Conservation (phyloP, 2,797 vertebrate species). For the Acropternis orthonyx region DNA sequence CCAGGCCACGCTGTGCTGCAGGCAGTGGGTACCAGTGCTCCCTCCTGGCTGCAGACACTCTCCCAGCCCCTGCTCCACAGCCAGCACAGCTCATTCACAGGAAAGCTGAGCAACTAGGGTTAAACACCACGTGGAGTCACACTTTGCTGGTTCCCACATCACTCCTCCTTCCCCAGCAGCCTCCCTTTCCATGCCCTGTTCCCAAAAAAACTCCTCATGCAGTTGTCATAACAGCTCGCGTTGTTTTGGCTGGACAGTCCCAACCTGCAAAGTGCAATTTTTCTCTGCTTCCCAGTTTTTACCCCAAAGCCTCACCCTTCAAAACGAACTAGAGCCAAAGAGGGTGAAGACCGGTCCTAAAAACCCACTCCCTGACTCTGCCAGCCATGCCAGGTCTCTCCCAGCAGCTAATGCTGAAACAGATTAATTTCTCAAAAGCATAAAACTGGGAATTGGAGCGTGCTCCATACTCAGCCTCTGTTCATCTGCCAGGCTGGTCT, state of each 20-base stretch:
- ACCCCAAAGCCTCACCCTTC: background rate
- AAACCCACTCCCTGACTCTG: background rate
- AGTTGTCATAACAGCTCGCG: background rate
- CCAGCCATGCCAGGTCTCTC: background rate
- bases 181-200: background rate
- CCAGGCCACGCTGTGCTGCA: accelerated
- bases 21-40: accelerated
- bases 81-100: background rate
- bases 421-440: background rate
- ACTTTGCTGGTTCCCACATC: accelerated
- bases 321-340: background rate
- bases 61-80: background rate
- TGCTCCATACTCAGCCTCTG: background rate
- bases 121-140: background rate
- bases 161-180: background rate
- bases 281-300: background rate
- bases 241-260: background rate
- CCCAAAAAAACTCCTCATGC: background rate
- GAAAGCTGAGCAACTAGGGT: background rate
- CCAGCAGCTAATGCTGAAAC: background rate
- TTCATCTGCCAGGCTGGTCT: background rate
- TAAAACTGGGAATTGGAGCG: background rate
- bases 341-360: background rate
- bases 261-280: background rate
- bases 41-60: background rate